Conservation (phyloP, 2,888 invertebrate genomes). For the Chalcosyrphus nemorum region DNA sequence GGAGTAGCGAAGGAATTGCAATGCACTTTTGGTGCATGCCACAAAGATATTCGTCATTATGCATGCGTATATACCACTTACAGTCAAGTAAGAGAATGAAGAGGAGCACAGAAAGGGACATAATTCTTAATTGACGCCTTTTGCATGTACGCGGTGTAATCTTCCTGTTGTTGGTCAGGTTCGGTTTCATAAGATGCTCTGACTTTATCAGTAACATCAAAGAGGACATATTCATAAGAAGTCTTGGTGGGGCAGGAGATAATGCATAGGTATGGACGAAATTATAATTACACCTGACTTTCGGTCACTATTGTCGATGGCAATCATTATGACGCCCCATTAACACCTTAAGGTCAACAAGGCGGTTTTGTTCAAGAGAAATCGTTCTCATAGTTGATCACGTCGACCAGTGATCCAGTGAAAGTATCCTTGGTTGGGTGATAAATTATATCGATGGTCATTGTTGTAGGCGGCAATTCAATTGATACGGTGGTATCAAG, state of each 20-base stretch:
- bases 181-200: neutral
- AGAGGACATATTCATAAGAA: neutral
- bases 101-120: too few relatives aligned
- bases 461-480: slow-evolving; percentile 43
- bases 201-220: neutral
- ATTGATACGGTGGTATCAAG: slow-evolving; percentile 68
- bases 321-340: slow-evolving; percentile 44
- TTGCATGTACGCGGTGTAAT: slow-evolving; percentile 27
- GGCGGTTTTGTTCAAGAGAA: slow-evolving; percentile 15
- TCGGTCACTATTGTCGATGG: neutral
- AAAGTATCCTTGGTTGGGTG: slow-evolving; percentile 11
- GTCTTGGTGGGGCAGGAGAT: neutral
- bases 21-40: neutral
- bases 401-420: neutral
- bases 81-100: neutral
- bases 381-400: neutral
- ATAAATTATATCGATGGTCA: slow-evolving; percentile 51
- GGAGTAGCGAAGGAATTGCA: slow-evolving; percentile 12
- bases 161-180: neutral
- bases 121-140: slow-evolving; percentile 47
- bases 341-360: slow-evolving; percentile 47
- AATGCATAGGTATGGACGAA: neutral
- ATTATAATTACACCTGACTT: neutral
- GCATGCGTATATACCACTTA: neutral
- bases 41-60: neutral